phyloP scores from a whole-genome alignment of 2,113 vertebrate genomes.

The Hipposideros armiger region DNA sequence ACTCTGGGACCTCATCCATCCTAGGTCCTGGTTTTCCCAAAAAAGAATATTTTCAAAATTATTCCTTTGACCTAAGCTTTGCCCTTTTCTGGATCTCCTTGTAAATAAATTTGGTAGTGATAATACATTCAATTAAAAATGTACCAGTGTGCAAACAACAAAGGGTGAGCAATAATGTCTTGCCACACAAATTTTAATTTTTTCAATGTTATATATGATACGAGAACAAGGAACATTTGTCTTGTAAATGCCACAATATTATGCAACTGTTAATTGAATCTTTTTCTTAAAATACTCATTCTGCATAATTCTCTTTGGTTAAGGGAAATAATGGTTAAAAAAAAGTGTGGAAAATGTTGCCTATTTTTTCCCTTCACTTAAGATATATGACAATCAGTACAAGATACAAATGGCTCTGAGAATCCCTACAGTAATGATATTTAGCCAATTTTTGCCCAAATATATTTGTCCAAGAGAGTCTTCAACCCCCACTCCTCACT shows the following conservation, averaged over 20 bases:
- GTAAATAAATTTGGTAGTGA: not conserved
- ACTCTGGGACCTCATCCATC: not conserved
- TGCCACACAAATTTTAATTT: not conserved
- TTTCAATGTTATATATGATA: not conserved
- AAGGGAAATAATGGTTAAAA: not conserved
- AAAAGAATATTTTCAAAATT: not conserved
- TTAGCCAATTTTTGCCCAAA: not conserved
- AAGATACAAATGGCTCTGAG: not conserved
- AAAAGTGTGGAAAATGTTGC: not conserved
- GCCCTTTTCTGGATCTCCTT: not conserved
- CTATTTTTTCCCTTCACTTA: not conserved
- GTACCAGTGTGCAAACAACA: not conserved
- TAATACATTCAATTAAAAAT: not conserved
- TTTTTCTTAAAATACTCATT: slow-evolving; percentile 29
- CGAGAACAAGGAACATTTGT: not conserved
- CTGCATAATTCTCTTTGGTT: slow-evolving; percentile 29
- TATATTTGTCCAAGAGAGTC: not conserved
- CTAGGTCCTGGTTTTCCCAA: not conserved
- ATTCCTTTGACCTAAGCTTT: slow-evolving; percentile 28
- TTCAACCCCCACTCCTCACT: not conserved
- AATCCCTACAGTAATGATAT: not conserved
- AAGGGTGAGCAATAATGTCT: not conserved
- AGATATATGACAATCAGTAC: not conserved
- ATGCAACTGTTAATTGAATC: slow-evolving; percentile 32
- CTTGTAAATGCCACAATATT: not conserved